Percentiles rank a stretch among this genome's conserved stretches.
phyloP scores from a whole-genome alignment of 2,888 invertebrate genomes.

The Biston betularia region DNA sequence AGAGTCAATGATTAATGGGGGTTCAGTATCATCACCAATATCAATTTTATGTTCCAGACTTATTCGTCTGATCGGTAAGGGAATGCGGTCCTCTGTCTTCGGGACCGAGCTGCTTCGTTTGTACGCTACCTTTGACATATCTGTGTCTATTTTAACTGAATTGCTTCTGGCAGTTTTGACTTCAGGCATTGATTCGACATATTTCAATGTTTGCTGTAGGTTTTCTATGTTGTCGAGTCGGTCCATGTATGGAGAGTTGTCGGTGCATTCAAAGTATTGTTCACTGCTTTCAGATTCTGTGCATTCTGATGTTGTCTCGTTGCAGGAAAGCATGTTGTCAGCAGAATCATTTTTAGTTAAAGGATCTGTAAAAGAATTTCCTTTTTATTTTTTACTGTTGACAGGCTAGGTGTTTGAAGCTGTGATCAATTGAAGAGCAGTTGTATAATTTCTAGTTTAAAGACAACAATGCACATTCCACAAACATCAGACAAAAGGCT shows the following conservation, averaged over 20 bases:
- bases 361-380: slow-evolving; percentile 59
- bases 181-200: slow-evolving; percentile 65
- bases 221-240: slow-evolving; percentile 69
- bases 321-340: slow-evolving; percentile 81
- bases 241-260: slow-evolving; percentile 69
- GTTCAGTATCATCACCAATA: slow-evolving; percentile 81
- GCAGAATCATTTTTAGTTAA: slow-evolving; percentile 81
- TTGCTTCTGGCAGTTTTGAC: slow-evolving; percentile 62
- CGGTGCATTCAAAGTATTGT: slow-evolving; percentile 81
- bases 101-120: slow-evolving; percentile 79
- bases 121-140: slow-evolving; percentile 75
- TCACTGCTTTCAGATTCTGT: slow-evolving; percentile 84
- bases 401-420: too few species aligned
- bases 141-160: slow-evolving; percentile 69
- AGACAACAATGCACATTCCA: too few species aligned
- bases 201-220: slow-evolving; percentile 64
- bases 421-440: background rate
- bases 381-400: too few species aligned
- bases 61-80: slow-evolving; percentile 70
- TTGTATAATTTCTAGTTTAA: background rate
- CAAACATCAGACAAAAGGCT: too few species aligned
- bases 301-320: slow-evolving; percentile 83
- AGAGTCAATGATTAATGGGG: slow-evolving; percentile 79
- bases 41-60: slow-evolving; percentile 83
- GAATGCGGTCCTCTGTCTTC: slow-evolving; percentile 71